Conservation (phyloP, 2,113 vertebrate genomes). For the Penelope pileata region DNA sequence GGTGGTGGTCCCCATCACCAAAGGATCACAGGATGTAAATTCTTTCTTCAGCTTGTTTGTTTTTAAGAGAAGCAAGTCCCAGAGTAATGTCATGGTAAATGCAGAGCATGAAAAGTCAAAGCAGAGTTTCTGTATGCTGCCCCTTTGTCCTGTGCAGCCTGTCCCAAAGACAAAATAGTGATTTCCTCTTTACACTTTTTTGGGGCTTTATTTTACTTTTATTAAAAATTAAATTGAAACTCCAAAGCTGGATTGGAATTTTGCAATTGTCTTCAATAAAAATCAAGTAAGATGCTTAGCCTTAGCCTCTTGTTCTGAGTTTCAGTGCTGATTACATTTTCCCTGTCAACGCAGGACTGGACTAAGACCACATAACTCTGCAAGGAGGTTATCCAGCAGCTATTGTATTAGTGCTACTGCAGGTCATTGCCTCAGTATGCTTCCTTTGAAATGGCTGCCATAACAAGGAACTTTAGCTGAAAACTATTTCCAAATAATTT, state of each 20-base stretch:
- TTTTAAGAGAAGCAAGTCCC: background rate
- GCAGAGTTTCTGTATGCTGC: background rate
- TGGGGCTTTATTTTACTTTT: background rate
- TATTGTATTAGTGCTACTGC: background rate
- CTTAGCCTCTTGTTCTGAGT: background rate
- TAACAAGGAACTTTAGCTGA: slow-evolving; percentile 5
- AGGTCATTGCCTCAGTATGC: slow-evolving; percentile 27
- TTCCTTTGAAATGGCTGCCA: background rate
- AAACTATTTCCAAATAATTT: slow-evolving; percentile 55
- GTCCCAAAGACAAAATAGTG: background rate
- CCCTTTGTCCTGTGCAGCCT: background rate
- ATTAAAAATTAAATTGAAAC: background rate
- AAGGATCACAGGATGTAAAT: background rate
- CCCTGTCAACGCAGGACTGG: background rate
- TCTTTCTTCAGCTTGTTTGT: background rate
- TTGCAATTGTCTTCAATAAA: background rate
- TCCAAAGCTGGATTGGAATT: background rate
- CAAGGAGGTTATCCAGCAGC: background rate
- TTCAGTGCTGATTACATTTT: background rate
- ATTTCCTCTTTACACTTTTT: background rate
- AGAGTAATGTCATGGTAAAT: background rate
- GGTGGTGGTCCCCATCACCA: background rate
- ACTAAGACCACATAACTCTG: background rate
- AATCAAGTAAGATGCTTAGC: background rate
- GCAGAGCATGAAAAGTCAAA: background rate